Base-by-base conservation (phyloP, 1,140 invertebrate species). In the Philopotamus ludificatus region DNA sequence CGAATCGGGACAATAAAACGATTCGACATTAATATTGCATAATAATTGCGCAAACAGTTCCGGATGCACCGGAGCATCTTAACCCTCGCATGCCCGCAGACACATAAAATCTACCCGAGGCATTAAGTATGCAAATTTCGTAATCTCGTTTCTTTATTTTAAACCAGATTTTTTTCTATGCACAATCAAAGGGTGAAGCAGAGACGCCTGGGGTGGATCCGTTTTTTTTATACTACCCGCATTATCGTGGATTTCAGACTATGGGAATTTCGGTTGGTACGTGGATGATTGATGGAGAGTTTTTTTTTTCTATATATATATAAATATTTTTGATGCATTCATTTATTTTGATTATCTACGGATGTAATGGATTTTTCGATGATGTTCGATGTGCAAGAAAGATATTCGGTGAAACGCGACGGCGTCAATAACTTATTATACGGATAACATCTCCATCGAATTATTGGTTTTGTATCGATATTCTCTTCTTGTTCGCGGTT, bases 281-380 rank as follows among this genome's bases (percentile, higher is more conserved):
- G 15, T 3, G 15, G 21, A 50, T 50, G 47, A 50, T 50, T 50
- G 47, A 50, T 50, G 47, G 22, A 50, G 22, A 50, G 20, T 12
- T 44, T 44, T 15, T 2, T 44, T 3, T 12, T 44, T 44, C 20
- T 3, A 44, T 18, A 44, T 44, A 12, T 12, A 12, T 15, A 21
- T 7, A 34, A 7, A 12, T 12, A 12, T 34, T 34, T 34, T 34
- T 34, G 12, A 12, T 34, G 4, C 12, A 50, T 18, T 50, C 47
- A 50, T 50, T 50, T 20, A 50, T 50, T 50, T 50, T 50, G 47
- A 18, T 50, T 50, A 16, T n/a, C 12, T 50, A 50, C 47, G 47
- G n/a, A 20, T 18, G 3, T 21, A 21, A 21, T n/a, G n/a, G n/a
- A n/a, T n/a, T n/a, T n/a, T n/a, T n/a, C n/a, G n/a, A n/a, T n/a